These are phyloP conservation scores for Vimba vimba DNA, from an alignment of 2,113 vertebrate genomes.

Conservation along the genomic window DNA sequence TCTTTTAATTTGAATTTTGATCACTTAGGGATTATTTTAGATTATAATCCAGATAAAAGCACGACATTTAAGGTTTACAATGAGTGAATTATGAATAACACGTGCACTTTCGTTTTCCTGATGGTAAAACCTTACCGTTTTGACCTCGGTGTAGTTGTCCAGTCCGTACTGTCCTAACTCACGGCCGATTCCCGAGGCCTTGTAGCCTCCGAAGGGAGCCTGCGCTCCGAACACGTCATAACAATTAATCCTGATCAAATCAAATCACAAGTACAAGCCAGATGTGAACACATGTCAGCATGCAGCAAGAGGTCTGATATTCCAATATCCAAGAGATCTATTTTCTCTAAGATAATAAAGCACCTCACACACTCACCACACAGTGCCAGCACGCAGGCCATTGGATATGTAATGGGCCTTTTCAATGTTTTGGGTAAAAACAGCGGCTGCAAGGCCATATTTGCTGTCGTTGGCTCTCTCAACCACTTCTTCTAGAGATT, in stretches of 20 bases:
- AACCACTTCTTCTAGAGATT: conserved; percentile 87
- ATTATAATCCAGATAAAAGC: background rate
- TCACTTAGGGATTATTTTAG: background rate
- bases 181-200: conserved; percentile 88
- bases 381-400: conserved; percentile 87
- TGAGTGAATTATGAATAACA: background rate
- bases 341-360: background rate
- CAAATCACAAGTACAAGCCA: conserved; percentile 28
- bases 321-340: background rate
- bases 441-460: conserved; percentile 90
- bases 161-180: conserved; percentile 93
- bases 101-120: background rate
- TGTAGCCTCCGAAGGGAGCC: conserved; percentile 94
- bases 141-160: conserved; percentile 91
- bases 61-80: background rate
- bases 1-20: background rate
- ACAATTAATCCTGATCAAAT: conserved; percentile 89
- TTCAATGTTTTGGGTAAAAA: conserved; percentile 92
- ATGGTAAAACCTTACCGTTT: conserved; percentile 81
- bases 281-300: background rate
- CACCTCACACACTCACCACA: conserved; percentile 79
- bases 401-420: conserved; percentile 90
- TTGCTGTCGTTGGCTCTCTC: conserved; percentile 88
- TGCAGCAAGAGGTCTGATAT: background rate
- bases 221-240: conserved; percentile 92